phyloP scores from a whole-genome alignment of 2,888 invertebrate species.

The Amphimallon solstitiale region DNA sequence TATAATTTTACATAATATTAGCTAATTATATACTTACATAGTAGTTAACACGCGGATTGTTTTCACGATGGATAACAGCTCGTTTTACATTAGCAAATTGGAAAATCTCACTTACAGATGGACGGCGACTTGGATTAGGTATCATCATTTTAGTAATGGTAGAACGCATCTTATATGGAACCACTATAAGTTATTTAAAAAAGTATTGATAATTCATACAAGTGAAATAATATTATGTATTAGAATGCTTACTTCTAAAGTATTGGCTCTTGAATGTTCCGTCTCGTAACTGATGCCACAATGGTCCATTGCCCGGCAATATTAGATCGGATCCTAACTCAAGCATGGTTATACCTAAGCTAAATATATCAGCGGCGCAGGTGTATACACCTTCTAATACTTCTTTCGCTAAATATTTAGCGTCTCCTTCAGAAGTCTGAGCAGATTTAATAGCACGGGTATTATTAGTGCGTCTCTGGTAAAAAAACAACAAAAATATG shows the following conservation, averaged over 20 bases:
- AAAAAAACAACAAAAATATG: neutral
- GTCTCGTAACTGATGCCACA: conserved; percentile 74
- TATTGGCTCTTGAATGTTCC: conserved; percentile 64
- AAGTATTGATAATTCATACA: neutral
- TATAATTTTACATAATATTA: conserved; percentile 1
- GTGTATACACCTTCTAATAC: conserved; percentile 72
- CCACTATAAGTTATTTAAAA: conserved; percentile 53
- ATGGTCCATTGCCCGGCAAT: conserved; percentile 73
- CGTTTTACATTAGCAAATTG: conserved; percentile 39
- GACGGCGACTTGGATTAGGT: conserved; percentile 65
- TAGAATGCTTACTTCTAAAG: conserved; percentile 18
- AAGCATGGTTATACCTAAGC: conserved; percentile 77
- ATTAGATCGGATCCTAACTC: conserved; percentile 77
- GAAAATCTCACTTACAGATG: conserved; percentile 67
- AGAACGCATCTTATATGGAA: conserved; percentile 64
- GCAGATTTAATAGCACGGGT: neutral
- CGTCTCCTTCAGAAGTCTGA: conserved; percentile 73
- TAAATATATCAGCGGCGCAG: conserved; percentile 79
- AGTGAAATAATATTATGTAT: neutral
- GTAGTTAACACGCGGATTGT: conserved; percentile 33
- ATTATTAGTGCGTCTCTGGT: neutral
- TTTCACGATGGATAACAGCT: conserved; percentile 4
- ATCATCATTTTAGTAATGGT: conserved; percentile 69
- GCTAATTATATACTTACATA: conserved; percentile 34
- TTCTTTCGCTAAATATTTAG: conserved; percentile 80